phyloP scores from a whole-genome alignment of 2,797 vertebrate genomes.

The Dipus sagitta region DNA sequence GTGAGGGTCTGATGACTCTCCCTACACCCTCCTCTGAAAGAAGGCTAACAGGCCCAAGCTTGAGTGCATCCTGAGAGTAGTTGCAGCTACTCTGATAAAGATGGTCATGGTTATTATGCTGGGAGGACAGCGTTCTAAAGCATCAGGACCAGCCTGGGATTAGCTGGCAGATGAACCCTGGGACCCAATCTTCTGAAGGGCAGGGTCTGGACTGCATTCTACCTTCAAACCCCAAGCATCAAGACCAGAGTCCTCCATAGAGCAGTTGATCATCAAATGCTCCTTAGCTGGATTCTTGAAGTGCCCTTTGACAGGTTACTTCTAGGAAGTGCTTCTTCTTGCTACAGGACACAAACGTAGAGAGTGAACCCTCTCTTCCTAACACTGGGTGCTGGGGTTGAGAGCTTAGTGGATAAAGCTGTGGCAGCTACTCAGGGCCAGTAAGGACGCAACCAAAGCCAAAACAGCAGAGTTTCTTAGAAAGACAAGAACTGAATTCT shows the following conservation, averaged over 20 bases:
- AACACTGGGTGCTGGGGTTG: background rate
- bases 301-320: background rate
- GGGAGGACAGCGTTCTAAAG: no score
- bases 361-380: background rate
- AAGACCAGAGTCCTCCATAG: background rate
- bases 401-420: background rate
- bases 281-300: background rate
- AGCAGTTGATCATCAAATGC: background rate
- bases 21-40: no score
- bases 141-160: background rate
- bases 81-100: no score
- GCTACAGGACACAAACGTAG: background rate
- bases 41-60: no score
- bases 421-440: background rate
- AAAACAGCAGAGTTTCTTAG: background rate
- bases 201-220: background rate
- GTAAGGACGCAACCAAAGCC: background rate
- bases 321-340: slow-evolving; percentile 27
- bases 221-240: background rate
- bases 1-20: no score
- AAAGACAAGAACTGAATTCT: slow-evolving; percentile 48
- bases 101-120: no score
- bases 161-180: background rate
- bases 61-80: no score
- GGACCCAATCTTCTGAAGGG: background rate